A percentile compares a stretch with the other conserved stretches of the same genome.
Evolutionary conservation across 2,888 invertebrate species (phyloP).

Genomic region (Ceratothoa steindachneri): DNA sequence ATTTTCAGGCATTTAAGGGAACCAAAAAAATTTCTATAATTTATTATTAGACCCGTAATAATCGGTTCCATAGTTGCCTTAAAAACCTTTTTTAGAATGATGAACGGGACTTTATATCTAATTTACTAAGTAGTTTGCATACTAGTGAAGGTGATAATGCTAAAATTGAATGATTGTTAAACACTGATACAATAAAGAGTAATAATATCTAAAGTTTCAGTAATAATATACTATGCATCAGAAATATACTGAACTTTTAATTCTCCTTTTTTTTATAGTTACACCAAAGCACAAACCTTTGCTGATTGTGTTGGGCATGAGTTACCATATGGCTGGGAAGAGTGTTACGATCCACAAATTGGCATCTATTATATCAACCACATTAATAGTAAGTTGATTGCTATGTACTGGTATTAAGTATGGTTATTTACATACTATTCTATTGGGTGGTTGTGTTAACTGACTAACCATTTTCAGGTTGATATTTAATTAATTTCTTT

Average conservation of each 20-base stretch:
- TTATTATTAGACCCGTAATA: no score
- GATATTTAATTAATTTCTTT: not conserved
- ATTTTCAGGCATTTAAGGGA: no score
- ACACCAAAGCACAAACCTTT: conserved; percentile 92
- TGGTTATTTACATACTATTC: not conserved
- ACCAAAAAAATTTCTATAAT: no score
- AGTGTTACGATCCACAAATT: conserved; percentile 87
- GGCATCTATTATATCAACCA: conserved; percentile 96
- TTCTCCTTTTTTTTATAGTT: conserved; percentile 64
- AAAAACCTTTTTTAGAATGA: no score
- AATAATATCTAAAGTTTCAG: no score
- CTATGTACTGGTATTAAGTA: not conserved
- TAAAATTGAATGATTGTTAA: no score
- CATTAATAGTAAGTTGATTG: conserved; percentile 81
- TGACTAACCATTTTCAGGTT: not conserved
- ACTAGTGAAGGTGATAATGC: no score
- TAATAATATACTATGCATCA: no score
- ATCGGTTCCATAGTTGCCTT: no score
- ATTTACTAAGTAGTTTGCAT: no score
- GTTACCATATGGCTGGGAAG: conserved; percentile 94
- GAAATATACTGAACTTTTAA: not conserved
- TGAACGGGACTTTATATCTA: no score
- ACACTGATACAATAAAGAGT: no score
- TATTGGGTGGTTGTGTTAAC: not conserved
- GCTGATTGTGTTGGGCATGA: conserved; percentile 98